Percentiles rank a stretch among this genome's conserved stretches.
Evolutionary conservation across 1,140 invertebrate species (phyloP).

Genomic region (Tetranychus cinnabarinus): DNA sequence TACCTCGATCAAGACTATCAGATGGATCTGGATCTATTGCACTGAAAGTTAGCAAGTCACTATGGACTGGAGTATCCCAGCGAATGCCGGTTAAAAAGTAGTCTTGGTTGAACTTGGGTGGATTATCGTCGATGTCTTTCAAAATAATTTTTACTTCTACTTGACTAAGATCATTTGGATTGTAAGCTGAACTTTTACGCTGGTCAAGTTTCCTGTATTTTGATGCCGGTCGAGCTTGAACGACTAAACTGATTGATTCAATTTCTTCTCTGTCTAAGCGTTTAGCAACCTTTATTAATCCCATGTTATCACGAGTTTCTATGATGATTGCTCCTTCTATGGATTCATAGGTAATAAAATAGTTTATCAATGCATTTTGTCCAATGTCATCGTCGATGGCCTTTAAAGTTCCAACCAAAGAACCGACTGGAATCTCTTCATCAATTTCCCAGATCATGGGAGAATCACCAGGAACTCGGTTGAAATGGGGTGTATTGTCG

Average conservation of each 20-base stretch:
- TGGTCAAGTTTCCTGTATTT: slow-evolving; percentile 12
- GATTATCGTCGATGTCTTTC: slow-evolving; percentile 45
- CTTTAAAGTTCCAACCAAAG: slow-evolving; percentile 55
- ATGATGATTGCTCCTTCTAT: slow-evolving; percentile 37
- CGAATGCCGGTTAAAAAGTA: slow-evolving; percentile 34
- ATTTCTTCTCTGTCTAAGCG: slow-evolving; percentile 38
- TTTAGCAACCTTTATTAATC: slow-evolving; percentile 29
- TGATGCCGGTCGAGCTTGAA: slow-evolving; percentile 41
- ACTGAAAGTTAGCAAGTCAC: slow-evolving; percentile 35
- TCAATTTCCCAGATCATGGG: slow-evolving; percentile 17
- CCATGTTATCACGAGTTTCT: slow-evolving; percentile 23
- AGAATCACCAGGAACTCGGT: slow-evolving; percentile 18
- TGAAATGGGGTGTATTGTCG: slow-evolving; percentile 49
- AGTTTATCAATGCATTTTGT: slow-evolving; percentile 72
- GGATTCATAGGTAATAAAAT: slow-evolving; percentile 61
- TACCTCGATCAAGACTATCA: slow-evolving; percentile 24
- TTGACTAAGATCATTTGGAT: slow-evolving; percentile 39
- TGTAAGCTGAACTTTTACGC: slow-evolving; percentile 26
- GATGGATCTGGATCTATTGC: slow-evolving; percentile 42
- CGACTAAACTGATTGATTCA: slow-evolving; percentile 32
- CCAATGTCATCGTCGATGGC: slow-evolving; percentile 76
- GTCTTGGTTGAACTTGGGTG: slow-evolving; percentile 35
- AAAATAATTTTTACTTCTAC: slow-evolving; percentile 37
- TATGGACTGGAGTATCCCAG: slow-evolving; percentile 39
- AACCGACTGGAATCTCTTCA: slow-evolving; percentile 52